Percentiles rank a stretch among this genome's conserved stretches.
These are phyloP conservation scores for Palythoa grandis DNA, from an alignment of 92 coral and sea anemone genomes.

Conservation along the genomic window DNA sequence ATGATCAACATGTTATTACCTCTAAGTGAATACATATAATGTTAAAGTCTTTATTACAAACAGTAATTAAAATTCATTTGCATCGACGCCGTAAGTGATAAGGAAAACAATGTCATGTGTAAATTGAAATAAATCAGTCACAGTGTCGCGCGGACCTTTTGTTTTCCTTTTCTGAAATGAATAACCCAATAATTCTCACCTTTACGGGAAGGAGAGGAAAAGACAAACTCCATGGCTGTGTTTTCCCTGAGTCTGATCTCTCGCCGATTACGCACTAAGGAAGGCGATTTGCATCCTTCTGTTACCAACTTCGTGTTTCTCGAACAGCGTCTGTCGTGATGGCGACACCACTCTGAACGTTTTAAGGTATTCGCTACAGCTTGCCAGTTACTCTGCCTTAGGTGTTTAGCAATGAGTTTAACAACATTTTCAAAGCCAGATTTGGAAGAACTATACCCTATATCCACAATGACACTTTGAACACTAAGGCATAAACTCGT, in stretches of 20 bases:
- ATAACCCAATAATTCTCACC: slow-evolving; percentile 14
- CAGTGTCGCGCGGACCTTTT: neutral
- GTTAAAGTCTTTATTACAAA: neutral
- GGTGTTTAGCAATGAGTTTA: neutral
- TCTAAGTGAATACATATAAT: neutral
- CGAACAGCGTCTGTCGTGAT: slow-evolving; percentile 22
- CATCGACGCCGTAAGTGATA: neutral
- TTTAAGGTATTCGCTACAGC: neutral
- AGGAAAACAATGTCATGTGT: too few relatives aligned
- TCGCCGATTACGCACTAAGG: slow-evolving; percentile 22
- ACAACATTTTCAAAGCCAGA: neutral
- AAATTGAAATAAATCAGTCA: too few relatives aligned
- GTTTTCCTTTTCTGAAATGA: neutral
- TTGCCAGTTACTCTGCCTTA: neutral
- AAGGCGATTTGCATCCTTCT: neutral
- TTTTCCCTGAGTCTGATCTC: neutral
- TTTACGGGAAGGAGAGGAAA: neutral
- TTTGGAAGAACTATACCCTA: slow-evolving; percentile 19
- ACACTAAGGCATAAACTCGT: slow-evolving; percentile 9
- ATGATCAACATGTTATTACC: too few relatives aligned
- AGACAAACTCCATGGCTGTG: slow-evolving; percentile 1
- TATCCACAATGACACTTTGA: slow-evolving; percentile 29
- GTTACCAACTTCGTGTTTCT: slow-evolving; percentile 19
- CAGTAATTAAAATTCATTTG: neutral
- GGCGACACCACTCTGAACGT: slow-evolving; percentile 18